Evolutionary conservation across 2,888 invertebrate species (phyloP).

Genomic region (Hirtodrosophila confusa): DNA sequence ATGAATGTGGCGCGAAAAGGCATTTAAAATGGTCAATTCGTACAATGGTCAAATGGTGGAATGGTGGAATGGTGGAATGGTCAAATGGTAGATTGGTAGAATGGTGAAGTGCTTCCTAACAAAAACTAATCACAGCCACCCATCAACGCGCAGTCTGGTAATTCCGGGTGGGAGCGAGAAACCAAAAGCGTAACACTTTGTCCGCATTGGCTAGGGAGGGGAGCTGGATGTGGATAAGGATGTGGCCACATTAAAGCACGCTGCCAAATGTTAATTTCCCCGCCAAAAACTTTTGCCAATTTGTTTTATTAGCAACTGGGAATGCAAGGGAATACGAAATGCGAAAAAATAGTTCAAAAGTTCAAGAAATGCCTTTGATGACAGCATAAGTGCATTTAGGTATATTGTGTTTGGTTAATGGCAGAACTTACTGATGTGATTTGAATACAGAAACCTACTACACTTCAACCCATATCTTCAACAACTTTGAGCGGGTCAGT

Average conservation of each 20-base stretch:
- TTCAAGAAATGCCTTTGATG: conserved; percentile 5
- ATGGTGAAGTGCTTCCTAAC: conserved; percentile 13
- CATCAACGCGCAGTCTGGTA: conserved; percentile 14
- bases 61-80: too few relatives aligned
- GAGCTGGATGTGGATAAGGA: neutral
- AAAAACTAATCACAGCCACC: conserved; percentile 61
- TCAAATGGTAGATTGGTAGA: neutral
- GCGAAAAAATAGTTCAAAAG: neutral
- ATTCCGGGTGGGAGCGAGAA: neutral
- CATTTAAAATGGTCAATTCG: conserved; percentile 29
- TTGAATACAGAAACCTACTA: too few relatives aligned
- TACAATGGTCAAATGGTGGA: too few relatives aligned
- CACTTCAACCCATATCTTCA: too few relatives aligned
- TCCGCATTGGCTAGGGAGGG: conserved; percentile 28
- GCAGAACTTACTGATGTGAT: conserved; percentile 3
- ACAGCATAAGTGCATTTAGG: conserved; percentile 16
- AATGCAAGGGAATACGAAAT: conserved; percentile 22
- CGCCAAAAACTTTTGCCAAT: conserved; percentile 56
- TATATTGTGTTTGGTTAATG: conserved; percentile 21
- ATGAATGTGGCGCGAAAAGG: conserved; percentile 51
- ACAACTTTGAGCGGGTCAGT: too few relatives aligned
- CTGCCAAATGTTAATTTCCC: conserved; percentile 60
- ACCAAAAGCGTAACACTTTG: conserved; percentile 51
- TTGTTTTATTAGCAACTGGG: conserved; percentile 53
- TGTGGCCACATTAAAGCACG: conserved; percentile 27